A percentile compares a stretch with the other conserved stretches of the same genome.
phyloP scores from a whole-genome alignment of 2,113 vertebrate genomes.

The Oncorhynchus nerka region DNA sequence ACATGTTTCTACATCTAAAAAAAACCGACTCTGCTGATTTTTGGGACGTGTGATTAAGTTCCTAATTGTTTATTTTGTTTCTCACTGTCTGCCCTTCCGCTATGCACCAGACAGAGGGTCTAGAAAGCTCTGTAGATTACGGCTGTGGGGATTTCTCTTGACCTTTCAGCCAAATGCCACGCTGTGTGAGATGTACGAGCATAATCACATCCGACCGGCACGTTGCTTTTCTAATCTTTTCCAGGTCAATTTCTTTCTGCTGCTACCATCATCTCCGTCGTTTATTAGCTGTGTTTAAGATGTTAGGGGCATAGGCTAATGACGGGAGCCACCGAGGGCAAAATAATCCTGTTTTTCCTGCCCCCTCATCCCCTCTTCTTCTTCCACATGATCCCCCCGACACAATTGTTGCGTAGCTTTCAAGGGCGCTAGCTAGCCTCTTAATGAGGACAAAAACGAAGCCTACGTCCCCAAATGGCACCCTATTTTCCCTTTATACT shows the following conservation, averaged over 20 bases:
- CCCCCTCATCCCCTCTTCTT: constrained; percentile 5
- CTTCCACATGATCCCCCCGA: constrained; percentile 40
- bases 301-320: constrained; percentile 71
- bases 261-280: constrained; percentile 19
- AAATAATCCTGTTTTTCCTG: constrained; percentile 59
- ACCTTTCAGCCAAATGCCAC: constrained; percentile 75
- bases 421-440: constrained; percentile 40
- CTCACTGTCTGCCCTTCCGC: constrained; percentile 4
- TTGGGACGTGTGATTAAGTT: too few relatives aligned
- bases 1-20: too few relatives aligned
- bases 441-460: too few relatives aligned
- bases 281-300: constrained; percentile 73
- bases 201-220: constrained; percentile 66
- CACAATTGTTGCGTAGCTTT: constrained; percentile 56
- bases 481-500: too few relatives aligned
- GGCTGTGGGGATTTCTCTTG: constrained; percentile 67
- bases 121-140: constrained; percentile 62
- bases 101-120: constrained; percentile 26
- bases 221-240: constrained; percentile 54
- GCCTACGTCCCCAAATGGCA: too few relatives aligned
- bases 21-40: too few relatives aligned
- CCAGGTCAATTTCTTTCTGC: constrained; percentile 11
- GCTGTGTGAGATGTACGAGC: constrained; percentile 60
- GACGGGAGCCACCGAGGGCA: constrained; percentile 53
- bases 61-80: constrained; percentile 23